Evolutionary conservation across 2,888 invertebrate species (phyloP), one percentile per base, ranked within the genome.

Genomic region (Amaurobius ferox): DNA sequence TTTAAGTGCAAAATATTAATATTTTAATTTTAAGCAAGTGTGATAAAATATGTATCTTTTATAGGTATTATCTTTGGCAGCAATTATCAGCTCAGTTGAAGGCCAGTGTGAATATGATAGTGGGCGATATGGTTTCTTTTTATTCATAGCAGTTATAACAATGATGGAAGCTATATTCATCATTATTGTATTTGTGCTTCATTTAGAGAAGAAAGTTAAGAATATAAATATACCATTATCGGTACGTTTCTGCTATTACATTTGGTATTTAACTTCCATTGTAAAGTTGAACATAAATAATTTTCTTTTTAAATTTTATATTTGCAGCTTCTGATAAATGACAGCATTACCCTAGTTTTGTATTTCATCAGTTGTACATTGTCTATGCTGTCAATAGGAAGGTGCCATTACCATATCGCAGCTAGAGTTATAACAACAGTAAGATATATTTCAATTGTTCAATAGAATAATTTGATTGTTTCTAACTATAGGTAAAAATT

Each of bases 271-370:
- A 30, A 66, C 13, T 30, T 30, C 26, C n/a, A n/a, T n/a, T n/a
- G n/a, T n/a, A n/a, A n/a, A n/a, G n/a, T n/a, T n/a, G n/a, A n/a
- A n/a, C n/a, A n/a, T n/a, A n/a, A n/a, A n/a, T n/a, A n/a, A n/a
- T n/a, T n/a, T n/a, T n/a, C n/a, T n/a, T n/a, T n/a, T n/a, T 40
- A 19, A 26, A 7, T 1, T 29, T 32, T 55, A 29, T 32, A 48
- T 68, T 70, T 35, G 3, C 28, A 87, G 87, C 67, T 87, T 19
- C 44, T 87, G 3, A 29, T 87, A 30, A 87, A 81, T 67, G 87
- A 87, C 35, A 62, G 76, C 23, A 70, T 87, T 9, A 30, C 72
- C 23, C 19, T 71, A 3, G 64, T 87, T 5, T 71, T 66, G 19
- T 74, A 68, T 32, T 74, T 87, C 78, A 81, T 81, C 32, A 39